Evolutionary conservation across 2,797 vertebrate species (phyloP).

Genomic region (Danio choprae): DNA sequence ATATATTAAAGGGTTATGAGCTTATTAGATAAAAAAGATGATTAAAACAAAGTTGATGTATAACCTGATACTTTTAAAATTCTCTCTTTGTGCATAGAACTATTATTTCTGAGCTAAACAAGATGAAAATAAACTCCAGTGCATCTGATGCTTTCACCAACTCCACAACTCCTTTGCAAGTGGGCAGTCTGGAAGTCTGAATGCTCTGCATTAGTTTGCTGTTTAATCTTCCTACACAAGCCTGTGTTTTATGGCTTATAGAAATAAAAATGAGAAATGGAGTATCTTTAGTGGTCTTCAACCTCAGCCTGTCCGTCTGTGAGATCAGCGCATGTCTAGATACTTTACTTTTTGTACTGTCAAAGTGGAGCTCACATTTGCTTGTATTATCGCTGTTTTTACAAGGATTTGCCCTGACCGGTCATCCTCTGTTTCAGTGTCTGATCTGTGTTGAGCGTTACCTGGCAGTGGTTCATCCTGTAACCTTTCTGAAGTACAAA

Average conservation of each 20-base stretch:
- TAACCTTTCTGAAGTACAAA: constrained; percentile 27
- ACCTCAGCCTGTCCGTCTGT: constrained; percentile 10
- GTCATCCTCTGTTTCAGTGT: constrained; percentile 42
- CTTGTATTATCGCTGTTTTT: no score
- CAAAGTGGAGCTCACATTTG: no score
- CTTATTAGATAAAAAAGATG: no score
- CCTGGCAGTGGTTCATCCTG: constrained; percentile 49
- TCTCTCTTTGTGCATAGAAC: no score
- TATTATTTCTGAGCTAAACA: no score
- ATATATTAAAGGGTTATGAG: no score
- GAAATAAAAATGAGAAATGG: no score
- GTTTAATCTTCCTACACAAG: constrained; percentile 27
- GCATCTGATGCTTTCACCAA: background rate
- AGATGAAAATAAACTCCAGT: background rate
- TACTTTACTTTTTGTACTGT: background rate
- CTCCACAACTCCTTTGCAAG: background rate
- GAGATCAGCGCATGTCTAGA: background rate
- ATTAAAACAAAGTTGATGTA: no score
- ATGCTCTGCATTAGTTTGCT: background rate
- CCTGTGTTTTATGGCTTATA: background rate
- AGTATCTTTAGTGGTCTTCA: background rate
- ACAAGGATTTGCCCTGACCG: background rate
- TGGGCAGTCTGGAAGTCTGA: background rate
- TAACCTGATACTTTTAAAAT: no score
- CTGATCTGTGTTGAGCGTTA: constrained; percentile 52